These are phyloP conservation scores for Pluvialis apricaria DNA, from an alignment of 2,113 vertebrate species.

Conservation along the genomic window DNA sequence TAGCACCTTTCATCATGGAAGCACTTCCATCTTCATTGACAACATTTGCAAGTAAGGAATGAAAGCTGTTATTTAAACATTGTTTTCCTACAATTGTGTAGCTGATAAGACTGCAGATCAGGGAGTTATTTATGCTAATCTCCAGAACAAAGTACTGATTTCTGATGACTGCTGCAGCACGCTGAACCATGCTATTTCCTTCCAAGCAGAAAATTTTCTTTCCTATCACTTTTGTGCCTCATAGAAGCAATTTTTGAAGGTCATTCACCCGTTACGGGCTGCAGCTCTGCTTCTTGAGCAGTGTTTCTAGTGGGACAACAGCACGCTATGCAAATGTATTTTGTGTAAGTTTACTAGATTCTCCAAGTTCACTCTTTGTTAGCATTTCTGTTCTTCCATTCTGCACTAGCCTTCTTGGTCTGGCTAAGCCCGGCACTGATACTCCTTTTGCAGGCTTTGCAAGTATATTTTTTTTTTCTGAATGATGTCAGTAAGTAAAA, in stretches of 20 bases:
- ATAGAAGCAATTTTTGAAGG: background rate
- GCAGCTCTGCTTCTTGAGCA: background rate
- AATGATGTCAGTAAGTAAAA: background rate
- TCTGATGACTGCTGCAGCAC: background rate
- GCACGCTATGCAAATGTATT: background rate
- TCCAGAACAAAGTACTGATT: background rate
- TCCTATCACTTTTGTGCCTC: background rate
- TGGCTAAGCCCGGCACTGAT: background rate
- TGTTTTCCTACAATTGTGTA: background rate
- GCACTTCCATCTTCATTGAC: background rate
- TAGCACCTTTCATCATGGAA: background rate
- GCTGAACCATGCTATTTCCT: background rate
- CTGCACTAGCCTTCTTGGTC: background rate
- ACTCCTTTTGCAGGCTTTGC: background rate
- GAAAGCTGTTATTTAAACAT: background rate
- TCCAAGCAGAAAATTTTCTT: conserved; percentile 33
- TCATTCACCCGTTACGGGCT: background rate
- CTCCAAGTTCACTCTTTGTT: background rate
- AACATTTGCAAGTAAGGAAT: background rate
- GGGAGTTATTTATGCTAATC: background rate
- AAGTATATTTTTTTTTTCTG: background rate
- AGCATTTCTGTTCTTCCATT: background rate
- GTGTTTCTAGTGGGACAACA: background rate
- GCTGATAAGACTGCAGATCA: background rate
- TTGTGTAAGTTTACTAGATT: background rate